phyloP scores from a whole-genome alignment of 2,888 invertebrate species.

The Sisyra nigra region DNA sequence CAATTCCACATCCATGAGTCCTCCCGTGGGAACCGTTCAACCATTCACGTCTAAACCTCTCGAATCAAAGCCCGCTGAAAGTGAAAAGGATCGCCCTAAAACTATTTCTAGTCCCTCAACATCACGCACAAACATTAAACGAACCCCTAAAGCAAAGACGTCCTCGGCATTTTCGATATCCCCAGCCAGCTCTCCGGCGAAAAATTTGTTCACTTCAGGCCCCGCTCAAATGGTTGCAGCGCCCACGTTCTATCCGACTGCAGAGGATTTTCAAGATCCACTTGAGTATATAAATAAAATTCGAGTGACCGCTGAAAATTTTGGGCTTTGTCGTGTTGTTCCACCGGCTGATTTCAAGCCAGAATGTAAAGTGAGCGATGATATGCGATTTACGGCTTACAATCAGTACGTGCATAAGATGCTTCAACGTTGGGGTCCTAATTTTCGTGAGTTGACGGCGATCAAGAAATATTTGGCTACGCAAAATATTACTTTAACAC shows the following conservation, averaged over 20 bases:
- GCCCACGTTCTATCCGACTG: constrained; percentile 63
- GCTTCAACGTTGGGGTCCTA: constrained; percentile 78
- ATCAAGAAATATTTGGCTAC: constrained; percentile 67
- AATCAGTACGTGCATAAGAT: constrained; percentile 85
- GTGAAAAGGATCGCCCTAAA: constrained; percentile 1
- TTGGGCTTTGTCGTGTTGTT: constrained; percentile 75
- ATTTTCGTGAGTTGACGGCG: constrained; percentile 66
- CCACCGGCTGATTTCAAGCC: constrained; percentile 67
- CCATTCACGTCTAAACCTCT: constrained; percentile 27
- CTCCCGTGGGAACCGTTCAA: constrained; percentile 38
- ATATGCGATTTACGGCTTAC: constrained; percentile 71
- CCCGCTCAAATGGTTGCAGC: constrained; percentile 49
- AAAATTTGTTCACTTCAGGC: constrained; percentile 14
- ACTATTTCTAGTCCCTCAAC: background rate
- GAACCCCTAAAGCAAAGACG: constrained; percentile 10
- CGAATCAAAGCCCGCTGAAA: constrained; percentile 9
- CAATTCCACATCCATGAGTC: constrained; percentile 20
- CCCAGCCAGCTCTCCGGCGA: no score
- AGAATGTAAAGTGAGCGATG: constrained; percentile 68
- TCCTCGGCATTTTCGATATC: no score
- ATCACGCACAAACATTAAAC: background rate
- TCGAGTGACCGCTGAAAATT: constrained; percentile 54
- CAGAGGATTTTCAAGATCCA: constrained; percentile 76
- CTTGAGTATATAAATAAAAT: constrained; percentile 71
- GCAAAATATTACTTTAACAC: constrained; percentile 55